Evolutionary conservation across 2,888 invertebrate genomes (phyloP), one percentile per base, ranked within the genome.

Genomic region (Drosophila basisetae): DNA sequence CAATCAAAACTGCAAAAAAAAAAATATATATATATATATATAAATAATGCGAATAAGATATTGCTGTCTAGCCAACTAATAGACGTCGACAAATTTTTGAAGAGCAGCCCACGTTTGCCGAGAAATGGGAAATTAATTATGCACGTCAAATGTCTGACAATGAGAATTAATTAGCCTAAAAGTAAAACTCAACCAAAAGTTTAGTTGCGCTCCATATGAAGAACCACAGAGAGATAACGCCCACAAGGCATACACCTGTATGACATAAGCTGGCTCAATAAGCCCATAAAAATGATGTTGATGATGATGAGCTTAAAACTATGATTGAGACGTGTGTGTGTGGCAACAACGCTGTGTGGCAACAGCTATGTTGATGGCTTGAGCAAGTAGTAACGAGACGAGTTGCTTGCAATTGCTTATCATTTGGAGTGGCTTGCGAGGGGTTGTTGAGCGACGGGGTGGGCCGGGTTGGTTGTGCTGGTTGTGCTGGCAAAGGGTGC

Each of bases 41-140:
- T 47, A 22, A n/a, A n/a, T n/a, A n/a, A n/a, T 22, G 4, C 1
- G 22, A 22, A 22, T 22, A 47, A 47, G 22, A 22, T 47, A 47
- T 41, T 30, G 9, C 4, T 39, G 43, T 62, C 37, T 69, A 25
- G 68, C n/a, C 10, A 35, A 52, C 39, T 55, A 67, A 75, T 16
- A 50, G 66, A 43, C 30, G 43, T 41, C 39, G n/a, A 47, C 52
- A 55, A 43, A 11, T 47, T 43, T 13, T 31, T 31, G 31, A 11
- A 18, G 9, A 35, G 73, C 13, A 25, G 73, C 85, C 80, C 68
- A 80, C 84, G 76, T 74, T 31, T 43, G 30, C 52, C 55, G 39
- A 60, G 64, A 65, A 67, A 76, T 81, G 73, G 60, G 43, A 82
- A 76, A 80, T 82, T 78, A 84, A 87, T 87, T 84, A 84, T 70